These are phyloP conservation scores for Trypoxylon attenuatum DNA, from an alignment of 2,888 invertebrate species.

Conservation along the genomic window DNA sequence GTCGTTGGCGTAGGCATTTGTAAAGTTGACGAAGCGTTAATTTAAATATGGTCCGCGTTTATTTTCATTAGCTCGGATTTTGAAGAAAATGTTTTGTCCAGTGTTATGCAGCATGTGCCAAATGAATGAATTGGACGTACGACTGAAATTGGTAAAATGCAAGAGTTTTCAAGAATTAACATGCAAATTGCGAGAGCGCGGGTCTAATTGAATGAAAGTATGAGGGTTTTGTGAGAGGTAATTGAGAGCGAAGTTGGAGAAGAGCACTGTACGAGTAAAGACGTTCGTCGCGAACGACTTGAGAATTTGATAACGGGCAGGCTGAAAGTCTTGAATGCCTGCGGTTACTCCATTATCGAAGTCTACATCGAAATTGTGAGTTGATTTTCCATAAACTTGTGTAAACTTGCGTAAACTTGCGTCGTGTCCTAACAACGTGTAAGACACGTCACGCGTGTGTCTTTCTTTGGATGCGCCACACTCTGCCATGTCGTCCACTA, in stretches of 20 bases:
- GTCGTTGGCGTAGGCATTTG: too few relatives aligned
- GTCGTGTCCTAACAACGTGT: too few relatives aligned
- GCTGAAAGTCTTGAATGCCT: constrained; percentile 16
- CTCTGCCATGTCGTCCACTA: too few relatives aligned
- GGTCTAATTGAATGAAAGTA: constrained; percentile 8
- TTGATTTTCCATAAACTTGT: too few relatives aligned
- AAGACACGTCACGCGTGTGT: too few relatives aligned
- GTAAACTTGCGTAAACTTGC: constrained; percentile 17
- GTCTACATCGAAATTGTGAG: constrained; percentile 11
- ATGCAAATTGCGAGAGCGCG: too few relatives aligned
- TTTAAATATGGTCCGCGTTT: too few relatives aligned
- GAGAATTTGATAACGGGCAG: constrained; percentile 41
- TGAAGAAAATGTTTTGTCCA: too few relatives aligned
- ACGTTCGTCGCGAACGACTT: constrained; percentile 35
- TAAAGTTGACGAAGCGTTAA: too few relatives aligned
- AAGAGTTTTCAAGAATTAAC: too few relatives aligned
- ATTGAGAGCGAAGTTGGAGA: constrained; percentile 9
- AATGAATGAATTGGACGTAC: not conserved
- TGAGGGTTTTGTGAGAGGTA: constrained; percentile 17
- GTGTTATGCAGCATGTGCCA: not conserved
- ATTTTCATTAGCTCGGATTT: too few relatives aligned
- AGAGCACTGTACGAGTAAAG: constrained; percentile 18
- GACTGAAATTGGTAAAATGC: not conserved
- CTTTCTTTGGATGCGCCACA: too few relatives aligned
- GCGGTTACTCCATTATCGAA: constrained; percentile 32